Conservation (phyloP, 23 tunicate genomes). For the Ascidia mentula region DNA sequence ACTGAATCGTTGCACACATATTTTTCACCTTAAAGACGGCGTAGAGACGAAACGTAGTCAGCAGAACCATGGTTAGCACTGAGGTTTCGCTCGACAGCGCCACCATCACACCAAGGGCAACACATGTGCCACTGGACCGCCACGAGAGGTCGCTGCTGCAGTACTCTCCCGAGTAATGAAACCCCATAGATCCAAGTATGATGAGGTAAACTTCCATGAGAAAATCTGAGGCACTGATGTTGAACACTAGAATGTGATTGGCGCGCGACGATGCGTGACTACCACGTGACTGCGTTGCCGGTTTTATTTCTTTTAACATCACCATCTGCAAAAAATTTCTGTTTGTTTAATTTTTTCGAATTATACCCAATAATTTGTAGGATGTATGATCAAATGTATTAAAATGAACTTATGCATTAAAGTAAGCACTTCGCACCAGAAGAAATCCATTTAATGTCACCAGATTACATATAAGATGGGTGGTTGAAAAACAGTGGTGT, state of each 20-base stretch:
- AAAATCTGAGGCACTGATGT: slow-evolving; percentile 23
- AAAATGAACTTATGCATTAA: too few species aligned
- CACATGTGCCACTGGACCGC: slow-evolving; percentile 28
- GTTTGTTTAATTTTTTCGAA: too few species aligned
- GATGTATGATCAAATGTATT: too few species aligned
- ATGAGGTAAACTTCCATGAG: slow-evolving; percentile 33
- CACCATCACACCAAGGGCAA: slow-evolving; percentile 29
- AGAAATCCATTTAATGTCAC: too few species aligned
- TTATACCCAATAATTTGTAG: too few species aligned
- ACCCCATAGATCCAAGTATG: slow-evolving; percentile 27
- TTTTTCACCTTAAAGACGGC: slow-evolving; percentile 32
- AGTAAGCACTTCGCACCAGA: too few species aligned
- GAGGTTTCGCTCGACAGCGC: slow-evolving; percentile 45
- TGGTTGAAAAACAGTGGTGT: too few species aligned
- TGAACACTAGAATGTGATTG: slow-evolving; percentile 25
- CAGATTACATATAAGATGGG: too few species aligned
- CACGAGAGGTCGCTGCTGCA: slow-evolving; percentile 24
- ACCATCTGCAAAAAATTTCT: neutral
- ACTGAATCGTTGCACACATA: too few species aligned
- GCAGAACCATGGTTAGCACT: slow-evolving; percentile 34
- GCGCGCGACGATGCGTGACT: neutral
- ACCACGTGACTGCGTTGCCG: neutral
- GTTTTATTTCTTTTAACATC: neutral
- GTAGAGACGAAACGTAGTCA: slow-evolving; percentile 33
- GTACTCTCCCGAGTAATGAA: neutral